Evolutionary conservation across 2,113 vertebrate species (phyloP).

Genomic region (Thermophis baileyi): DNA sequence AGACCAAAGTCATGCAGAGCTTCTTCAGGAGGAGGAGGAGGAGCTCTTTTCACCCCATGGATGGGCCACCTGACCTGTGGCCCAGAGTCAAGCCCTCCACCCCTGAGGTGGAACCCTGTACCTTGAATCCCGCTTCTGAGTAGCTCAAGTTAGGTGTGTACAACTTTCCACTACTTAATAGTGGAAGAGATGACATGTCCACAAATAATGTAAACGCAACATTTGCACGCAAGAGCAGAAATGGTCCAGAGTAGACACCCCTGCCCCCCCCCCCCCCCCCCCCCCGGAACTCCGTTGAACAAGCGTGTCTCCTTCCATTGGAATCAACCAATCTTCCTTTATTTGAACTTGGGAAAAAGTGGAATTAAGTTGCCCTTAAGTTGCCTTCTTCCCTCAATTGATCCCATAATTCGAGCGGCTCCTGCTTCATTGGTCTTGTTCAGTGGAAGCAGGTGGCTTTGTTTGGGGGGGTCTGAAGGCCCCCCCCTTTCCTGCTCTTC

Average conservation of each 20-base stretch:
- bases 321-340: neutral
- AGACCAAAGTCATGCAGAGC: neutral
- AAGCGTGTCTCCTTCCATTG: neutral
- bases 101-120: neutral
- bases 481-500: neutral
- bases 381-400: neutral
- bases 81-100: neutral
- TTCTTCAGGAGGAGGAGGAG: neutral
- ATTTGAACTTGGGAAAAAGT: neutral
- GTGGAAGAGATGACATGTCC: neutral
- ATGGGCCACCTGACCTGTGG: neutral
- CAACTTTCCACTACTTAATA: neutral
- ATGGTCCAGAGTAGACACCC: neutral
- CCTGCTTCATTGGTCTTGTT: too few relatives aligned
- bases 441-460: neutral
- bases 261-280: neutral
- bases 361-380: neutral
- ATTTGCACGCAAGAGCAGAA: neutral
- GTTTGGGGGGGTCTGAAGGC: neutral
- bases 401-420: rapidly evolving
- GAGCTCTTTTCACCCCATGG: neutral
- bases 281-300: too few relatives aligned
- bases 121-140: neutral
- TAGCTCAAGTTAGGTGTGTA: rapidly evolving
- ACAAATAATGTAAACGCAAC: too few relatives aligned